A percentile compares a stretch with the other conserved stretches of the same genome.
phyloP scores from a whole-genome alignment of 2,797 vertebrate species.

The Momotus momota region DNA sequence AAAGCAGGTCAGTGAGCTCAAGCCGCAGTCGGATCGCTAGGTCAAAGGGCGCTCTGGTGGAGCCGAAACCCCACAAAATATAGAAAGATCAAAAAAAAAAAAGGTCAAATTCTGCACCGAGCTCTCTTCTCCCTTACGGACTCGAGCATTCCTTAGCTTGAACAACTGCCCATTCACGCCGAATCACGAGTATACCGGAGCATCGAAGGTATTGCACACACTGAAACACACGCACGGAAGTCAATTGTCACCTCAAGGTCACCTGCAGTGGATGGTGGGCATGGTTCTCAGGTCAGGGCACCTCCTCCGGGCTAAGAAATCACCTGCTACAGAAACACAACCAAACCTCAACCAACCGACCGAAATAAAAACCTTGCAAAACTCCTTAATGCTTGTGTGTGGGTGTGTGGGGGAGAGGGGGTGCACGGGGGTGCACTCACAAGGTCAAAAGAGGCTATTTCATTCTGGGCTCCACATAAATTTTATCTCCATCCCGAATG shows the following conservation, averaged over 20 bases:
- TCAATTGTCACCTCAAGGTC: constrained; percentile 43
- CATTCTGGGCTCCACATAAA: constrained; percentile 89
- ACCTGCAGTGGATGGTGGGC: constrained; percentile 34
- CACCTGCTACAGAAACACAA: constrained; percentile 69
- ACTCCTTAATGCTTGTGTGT: constrained; percentile 66
- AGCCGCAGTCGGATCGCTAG: constrained; percentile 38
- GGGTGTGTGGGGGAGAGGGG: constrained; percentile 6
- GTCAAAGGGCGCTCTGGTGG: constrained; percentile 23
- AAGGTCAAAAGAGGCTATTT: constrained; percentile 73
- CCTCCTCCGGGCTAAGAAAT: constrained; percentile 58
- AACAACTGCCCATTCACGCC: constrained; percentile 18
- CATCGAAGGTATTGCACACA: constrained; percentile 41
- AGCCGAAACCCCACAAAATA: not conserved
- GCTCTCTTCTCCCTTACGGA: not conserved
- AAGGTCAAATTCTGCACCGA: constrained; percentile 1
- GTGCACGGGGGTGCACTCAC: not conserved
- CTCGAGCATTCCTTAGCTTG: constrained; percentile 14
- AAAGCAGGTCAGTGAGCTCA: constrained; percentile 42
- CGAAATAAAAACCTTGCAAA: constrained; percentile 69
- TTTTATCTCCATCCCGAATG: constrained; percentile 95
- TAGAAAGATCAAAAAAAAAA: not conserved
- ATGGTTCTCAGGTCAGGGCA: constrained; percentile 45
- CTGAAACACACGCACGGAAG: constrained; percentile 54
- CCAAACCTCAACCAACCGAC: constrained; percentile 72
- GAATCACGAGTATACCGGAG: constrained; percentile 57